Evolutionary conservation across 2,888 invertebrate genomes (phyloP).

Genomic region (Hartigia nigra): DNA sequence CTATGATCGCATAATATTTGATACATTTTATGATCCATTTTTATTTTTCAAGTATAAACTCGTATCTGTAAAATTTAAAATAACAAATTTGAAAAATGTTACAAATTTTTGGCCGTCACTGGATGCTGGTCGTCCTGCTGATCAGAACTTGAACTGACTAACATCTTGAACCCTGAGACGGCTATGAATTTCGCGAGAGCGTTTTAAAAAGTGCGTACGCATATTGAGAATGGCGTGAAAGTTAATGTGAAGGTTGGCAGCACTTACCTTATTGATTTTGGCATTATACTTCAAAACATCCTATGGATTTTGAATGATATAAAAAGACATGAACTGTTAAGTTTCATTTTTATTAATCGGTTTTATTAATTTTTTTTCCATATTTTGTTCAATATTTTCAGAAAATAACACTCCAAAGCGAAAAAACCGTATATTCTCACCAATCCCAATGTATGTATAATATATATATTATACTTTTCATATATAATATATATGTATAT

Average conservation of each 20-base stretch:
- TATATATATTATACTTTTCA: slow-evolving; percentile 62
- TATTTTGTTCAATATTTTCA: slow-evolving; percentile 67
- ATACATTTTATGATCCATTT: not conserved
- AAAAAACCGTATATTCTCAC: slow-evolving; percentile 66
- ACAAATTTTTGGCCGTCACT: not conserved
- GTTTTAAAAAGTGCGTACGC: not conserved
- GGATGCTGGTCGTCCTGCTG: not conserved
- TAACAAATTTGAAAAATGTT: too few relatives aligned
- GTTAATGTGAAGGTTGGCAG: not conserved
- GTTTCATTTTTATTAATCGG: slow-evolving; percentile 59
- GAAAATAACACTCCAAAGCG: slow-evolving; percentile 67
- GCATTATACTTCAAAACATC: not conserved
- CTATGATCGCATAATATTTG: not conserved
- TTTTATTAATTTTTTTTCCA: slow-evolving; percentile 64
- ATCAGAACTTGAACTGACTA: not conserved
- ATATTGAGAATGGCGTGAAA: not conserved
- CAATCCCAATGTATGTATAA: slow-evolving; percentile 64
- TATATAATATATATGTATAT: slow-evolving; percentile 61
- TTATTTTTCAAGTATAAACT: not conserved
- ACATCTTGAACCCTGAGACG: not conserved
- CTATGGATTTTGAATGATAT: not conserved
- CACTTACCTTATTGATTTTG: not conserved
- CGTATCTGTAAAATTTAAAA: too few relatives aligned
- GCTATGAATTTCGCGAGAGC: not conserved
- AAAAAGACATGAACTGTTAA: slow-evolving; percentile 13